Evolutionary conservation across 2,797 vertebrate genomes (phyloP).

Genomic region (Mionectes olivaceus): DNA sequence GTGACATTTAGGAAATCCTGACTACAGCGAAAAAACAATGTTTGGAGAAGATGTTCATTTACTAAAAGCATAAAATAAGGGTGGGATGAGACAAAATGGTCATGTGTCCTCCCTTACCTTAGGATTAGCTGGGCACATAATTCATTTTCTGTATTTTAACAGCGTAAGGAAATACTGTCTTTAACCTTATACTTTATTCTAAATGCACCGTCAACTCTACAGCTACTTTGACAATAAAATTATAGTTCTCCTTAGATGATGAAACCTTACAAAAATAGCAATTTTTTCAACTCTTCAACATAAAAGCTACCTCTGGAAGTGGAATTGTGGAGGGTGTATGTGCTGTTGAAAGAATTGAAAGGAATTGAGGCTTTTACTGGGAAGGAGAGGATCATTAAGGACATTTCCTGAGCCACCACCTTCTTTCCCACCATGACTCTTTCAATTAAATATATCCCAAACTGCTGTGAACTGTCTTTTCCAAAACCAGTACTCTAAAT

Average conservation of each 20-base stretch:
- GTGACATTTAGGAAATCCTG: background rate
- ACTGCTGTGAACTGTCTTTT: background rate
- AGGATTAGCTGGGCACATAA: background rate
- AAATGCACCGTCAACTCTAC: background rate
- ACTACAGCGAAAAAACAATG: background rate
- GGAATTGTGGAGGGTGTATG: background rate
- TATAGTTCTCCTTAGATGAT: constrained; percentile 16
- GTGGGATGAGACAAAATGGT: background rate
- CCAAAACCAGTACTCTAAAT: background rate
- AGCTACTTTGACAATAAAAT: constrained; percentile 40
- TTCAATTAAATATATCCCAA: background rate
- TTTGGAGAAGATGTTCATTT: background rate
- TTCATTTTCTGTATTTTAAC: constrained; percentile 1
- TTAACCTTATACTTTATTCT: constrained; percentile 49
- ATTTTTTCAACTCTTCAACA: background rate
- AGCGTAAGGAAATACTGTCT: background rate
- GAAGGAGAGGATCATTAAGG: background rate
- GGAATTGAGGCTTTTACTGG: background rate
- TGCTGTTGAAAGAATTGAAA: background rate
- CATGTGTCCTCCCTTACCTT: background rate
- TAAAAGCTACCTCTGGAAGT: constrained; percentile 16
- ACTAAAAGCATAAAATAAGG: background rate
- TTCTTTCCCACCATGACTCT: background rate
- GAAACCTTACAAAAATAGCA: constrained; percentile 23
- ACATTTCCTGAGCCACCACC: background rate